Base-by-base conservation (phyloP, 2,113 vertebrate species). In the Puntigrus tetrazona region DNA sequence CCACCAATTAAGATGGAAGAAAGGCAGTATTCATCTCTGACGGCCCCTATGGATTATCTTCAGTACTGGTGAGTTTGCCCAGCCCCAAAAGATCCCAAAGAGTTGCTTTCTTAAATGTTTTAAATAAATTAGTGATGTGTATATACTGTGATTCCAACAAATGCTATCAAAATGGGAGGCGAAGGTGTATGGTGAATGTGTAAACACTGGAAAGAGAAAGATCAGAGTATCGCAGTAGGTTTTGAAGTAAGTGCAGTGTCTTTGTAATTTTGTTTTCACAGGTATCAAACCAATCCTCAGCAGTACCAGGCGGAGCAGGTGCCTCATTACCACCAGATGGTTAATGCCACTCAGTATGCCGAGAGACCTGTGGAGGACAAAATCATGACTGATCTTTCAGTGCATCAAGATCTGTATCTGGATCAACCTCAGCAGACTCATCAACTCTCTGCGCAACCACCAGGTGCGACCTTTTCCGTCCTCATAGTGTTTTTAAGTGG, bases 21-120 rank as follows among this genome's bases (percentile, higher is more conserved):
- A 89, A 92, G 91, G 89, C 91, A 93, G 91, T 93, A 91, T 87
- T 92, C 94, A 77, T 92, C 93, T 89, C 50, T 93, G 91, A 93
- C 90, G 91, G 88, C 91, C 57, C 90, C 90, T n/a, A 90, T 92
- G 90, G 93, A 94, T 90, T 94, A 94, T 89, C 93, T 93, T 77
- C 93, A 94, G 88, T 92, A 94, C 76, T 95, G 94, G 94, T 94
- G 92, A 94, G 94, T 93, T 84, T 79, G 78, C 38, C 63, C 55
- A 69, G 27, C 38, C 70, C 70, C 41, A 38, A 55, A 61, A 67
- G 29, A 70, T 67, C 47, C 84, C 29, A 76, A 75, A 9, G 31
- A 47, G 25, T 34, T 34, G 8, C 18, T 76, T 70, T 70, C 31
- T 36, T 16, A 20, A 2, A 25, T 47, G 22, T 75, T 31, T 76